Evolutionary conservation across 2,113 vertebrate genomes (phyloP).

Genomic region (Gallinago jamesoni): DNA sequence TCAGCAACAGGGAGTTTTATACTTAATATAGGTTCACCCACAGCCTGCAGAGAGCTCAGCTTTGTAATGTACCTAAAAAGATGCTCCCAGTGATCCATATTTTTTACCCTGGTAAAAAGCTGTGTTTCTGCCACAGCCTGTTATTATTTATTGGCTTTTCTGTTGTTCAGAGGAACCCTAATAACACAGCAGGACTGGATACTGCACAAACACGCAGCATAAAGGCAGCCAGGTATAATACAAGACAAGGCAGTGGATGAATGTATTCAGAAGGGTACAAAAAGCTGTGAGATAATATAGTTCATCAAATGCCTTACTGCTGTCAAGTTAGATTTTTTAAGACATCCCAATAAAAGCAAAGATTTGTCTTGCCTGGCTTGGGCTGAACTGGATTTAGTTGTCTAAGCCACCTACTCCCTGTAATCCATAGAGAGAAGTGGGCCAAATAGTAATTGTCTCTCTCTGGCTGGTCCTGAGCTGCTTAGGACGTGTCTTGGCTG

Average conservation of each 20-base stretch:
- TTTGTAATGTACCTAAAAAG: not conserved
- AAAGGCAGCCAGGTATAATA: not conserved
- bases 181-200: not conserved
- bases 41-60: not conserved
- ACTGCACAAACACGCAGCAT: not conserved
- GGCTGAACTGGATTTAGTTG: not conserved
- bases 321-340: not conserved
- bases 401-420: not conserved
- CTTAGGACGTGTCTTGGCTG: not conserved
- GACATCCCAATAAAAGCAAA: not conserved
- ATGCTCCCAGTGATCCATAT: not conserved
- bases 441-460: not conserved
- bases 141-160: not conserved
- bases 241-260: not conserved
- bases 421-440: not conserved
- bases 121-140: not conserved
- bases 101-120: not conserved
- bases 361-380: not conserved
- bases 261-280: not conserved
- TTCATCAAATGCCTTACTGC: not conserved
- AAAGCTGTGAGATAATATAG: not conserved
- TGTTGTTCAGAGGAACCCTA: not conserved
- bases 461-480: not conserved
- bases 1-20: not conserved
- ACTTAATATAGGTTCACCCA: not conserved